Conservation (phyloP, 2,113 vertebrate genomes). For the Calidris pugnax region DNA sequence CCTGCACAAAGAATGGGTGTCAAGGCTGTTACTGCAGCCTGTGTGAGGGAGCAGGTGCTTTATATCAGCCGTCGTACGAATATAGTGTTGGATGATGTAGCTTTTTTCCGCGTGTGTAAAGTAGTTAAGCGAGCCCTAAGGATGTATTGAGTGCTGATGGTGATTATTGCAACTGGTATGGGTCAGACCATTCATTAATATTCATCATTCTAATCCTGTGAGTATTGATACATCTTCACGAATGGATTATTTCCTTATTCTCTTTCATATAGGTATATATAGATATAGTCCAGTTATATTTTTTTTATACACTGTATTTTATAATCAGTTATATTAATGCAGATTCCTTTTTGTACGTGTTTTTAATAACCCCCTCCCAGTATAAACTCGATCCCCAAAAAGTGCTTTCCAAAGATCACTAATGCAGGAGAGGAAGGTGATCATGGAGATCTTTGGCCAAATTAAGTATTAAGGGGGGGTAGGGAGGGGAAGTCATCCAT, state of each 20-base stretch:
- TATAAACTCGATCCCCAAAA: background rate
- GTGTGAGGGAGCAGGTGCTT: background rate
- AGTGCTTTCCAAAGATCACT: background rate
- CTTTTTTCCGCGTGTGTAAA: background rate
- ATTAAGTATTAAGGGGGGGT: background rate
- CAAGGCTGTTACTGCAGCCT: background rate
- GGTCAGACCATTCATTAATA: background rate
- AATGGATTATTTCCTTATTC: background rate
- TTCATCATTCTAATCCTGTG: background rate
- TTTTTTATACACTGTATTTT: background rate
- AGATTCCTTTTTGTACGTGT: background rate
- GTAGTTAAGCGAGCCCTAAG: background rate
- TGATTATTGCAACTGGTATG: background rate
- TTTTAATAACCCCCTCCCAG: background rate
- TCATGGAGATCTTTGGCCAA: background rate
- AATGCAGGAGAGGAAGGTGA: background rate
- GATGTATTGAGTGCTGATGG: background rate
- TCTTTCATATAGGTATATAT: background rate
- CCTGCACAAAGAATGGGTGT: background rate
- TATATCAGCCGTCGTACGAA: rapidly evolving
- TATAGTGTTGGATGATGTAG: background rate
- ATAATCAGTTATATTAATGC: background rate
- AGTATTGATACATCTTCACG: background rate
- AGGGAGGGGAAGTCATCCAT: background rate
- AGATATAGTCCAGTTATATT: background rate